A percentile compares a stretch with the other conserved stretches of the same genome.
These are phyloP conservation scores for Seriola rivoliana DNA, from an alignment of 2,113 vertebrate species.

Conservation along the genomic window DNA sequence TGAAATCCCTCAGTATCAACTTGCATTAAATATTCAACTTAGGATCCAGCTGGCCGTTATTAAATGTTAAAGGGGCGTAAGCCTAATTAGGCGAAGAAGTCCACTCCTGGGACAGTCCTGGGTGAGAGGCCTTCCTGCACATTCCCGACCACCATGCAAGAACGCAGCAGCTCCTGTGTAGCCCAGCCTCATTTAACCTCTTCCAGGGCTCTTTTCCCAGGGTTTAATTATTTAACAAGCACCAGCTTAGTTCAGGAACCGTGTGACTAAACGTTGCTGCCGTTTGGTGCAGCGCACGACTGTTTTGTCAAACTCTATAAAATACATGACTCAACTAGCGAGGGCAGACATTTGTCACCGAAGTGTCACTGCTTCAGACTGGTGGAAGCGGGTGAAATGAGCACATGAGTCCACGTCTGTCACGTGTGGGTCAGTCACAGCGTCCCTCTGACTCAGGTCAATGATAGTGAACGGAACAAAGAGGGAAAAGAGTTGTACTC, in stretches of 20 bases:
- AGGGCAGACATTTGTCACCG: slow-evolving; percentile 54
- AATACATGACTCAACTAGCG: slow-evolving; percentile 42
- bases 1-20: slow-evolving; percentile 78
- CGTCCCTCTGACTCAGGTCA: slow-evolving; percentile 37
- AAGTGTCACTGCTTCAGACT: slow-evolving; percentile 52
- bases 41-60: slow-evolving; percentile 80
- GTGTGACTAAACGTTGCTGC: slow-evolving; percentile 57
- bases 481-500: not conserved
- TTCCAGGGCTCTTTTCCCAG: slow-evolving; percentile 64
- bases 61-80: slow-evolving; percentile 83
- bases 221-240: slow-evolving; percentile 81
- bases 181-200: slow-evolving; percentile 68
- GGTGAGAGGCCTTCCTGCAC: slow-evolving; percentile 71
- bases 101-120: slow-evolving; percentile 76
- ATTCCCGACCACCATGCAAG: slow-evolving; percentile 71
- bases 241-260: slow-evolving; percentile 61
- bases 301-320: slow-evolving; percentile 33
- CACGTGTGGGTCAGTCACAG: slow-evolving; percentile 39
- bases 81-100: slow-evolving; percentile 81
- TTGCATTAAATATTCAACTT: slow-evolving; percentile 80
- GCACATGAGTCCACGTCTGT: slow-evolving; percentile 36
- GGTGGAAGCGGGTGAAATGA: slow-evolving; percentile 57
- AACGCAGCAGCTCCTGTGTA: slow-evolving; percentile 31
- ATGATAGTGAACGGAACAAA: slow-evolving; percentile 21
- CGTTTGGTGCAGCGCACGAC: slow-evolving; percentile 9